Evolutionary conservation across 2,113 vertebrate species (phyloP).

Genomic region (Callithrix jacchus): DNA sequence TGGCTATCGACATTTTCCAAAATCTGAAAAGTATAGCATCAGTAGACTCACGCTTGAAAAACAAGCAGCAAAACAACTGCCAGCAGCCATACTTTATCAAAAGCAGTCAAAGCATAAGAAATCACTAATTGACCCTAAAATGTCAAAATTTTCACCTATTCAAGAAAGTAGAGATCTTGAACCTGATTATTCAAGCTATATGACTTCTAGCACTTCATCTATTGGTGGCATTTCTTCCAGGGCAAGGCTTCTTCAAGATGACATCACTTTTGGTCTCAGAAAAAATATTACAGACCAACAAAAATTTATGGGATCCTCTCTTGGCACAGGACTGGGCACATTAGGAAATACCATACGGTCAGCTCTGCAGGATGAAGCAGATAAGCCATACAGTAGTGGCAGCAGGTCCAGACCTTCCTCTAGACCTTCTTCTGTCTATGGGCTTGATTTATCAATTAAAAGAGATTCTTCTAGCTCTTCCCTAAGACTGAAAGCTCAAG

Average conservation of each 20-base stretch:
- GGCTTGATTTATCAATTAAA: constrained; percentile 97
- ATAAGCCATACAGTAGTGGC: constrained; percentile 94
- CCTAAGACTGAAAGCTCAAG: constrained; percentile 93
- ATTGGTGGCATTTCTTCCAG: constrained; percentile 92
- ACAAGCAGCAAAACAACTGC: constrained; percentile 97
- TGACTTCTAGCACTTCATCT: constrained; percentile 93
- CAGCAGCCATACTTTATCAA: constrained; percentile 96
- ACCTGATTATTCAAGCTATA: constrained; percentile 93
- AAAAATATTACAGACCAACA: constrained; percentile 98
- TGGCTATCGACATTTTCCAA: constrained; percentile 95
- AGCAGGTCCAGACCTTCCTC: constrained; percentile 95
- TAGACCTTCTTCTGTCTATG: constrained; percentile 96
- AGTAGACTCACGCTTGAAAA: constrained; percentile 98
- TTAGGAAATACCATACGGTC: constrained; percentile 89
- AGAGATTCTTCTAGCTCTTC: constrained; percentile 97
- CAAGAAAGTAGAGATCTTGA: constrained; percentile 96
- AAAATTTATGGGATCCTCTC: constrained; percentile 92
- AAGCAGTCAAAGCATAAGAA: constrained; percentile 99
- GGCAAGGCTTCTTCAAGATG: constrained; percentile 96
- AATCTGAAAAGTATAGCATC: constrained; percentile 98
- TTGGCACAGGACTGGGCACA: constrained; percentile 91
- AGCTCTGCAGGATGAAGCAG: constrained; percentile 90
- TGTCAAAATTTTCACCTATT: constrained; percentile 97
- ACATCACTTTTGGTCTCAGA: constrained; percentile 96
- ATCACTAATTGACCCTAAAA: constrained; percentile 93